These are phyloP conservation scores for Telenomus remus DNA, from an alignment of 1,140 invertebrate genomes.

Conservation along the genomic window DNA sequence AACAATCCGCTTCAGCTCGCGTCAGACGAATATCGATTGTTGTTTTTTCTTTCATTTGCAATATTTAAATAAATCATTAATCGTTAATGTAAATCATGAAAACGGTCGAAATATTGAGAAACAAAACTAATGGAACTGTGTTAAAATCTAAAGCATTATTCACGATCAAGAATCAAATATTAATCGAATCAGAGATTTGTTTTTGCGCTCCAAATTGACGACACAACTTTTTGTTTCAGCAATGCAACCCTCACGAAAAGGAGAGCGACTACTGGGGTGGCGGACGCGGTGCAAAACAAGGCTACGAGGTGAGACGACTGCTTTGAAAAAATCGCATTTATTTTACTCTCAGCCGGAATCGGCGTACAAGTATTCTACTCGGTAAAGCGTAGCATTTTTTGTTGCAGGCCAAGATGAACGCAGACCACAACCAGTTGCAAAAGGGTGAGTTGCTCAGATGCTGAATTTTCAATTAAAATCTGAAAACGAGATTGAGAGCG, in stretches of 20 bases:
- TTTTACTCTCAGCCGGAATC: constrained; percentile 38
- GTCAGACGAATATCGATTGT: too few species aligned
- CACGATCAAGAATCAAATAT: neutral
- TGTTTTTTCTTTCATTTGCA: too few species aligned
- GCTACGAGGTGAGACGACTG: constrained; percentile 75
- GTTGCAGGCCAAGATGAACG: constrained; percentile 79
- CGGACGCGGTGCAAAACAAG: constrained; percentile 75
- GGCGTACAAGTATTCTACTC: constrained; percentile 66
- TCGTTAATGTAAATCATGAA: neutral
- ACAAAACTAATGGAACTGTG: neutral
- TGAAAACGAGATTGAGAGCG: neutral
- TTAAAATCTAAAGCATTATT: too few species aligned
- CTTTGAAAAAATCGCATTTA: constrained; percentile 55
- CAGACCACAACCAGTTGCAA: constrained; percentile 76
- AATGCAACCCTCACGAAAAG: constrained; percentile 77
- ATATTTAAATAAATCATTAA: too few species aligned
- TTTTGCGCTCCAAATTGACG: constrained; percentile 15
- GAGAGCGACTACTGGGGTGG: constrained; percentile 77
- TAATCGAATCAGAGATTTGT: neutral
- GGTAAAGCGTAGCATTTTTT: constrained; percentile 73
- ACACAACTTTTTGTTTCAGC: constrained; percentile 73
- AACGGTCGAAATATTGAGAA: neutral
- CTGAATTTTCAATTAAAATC: constrained; percentile 37
- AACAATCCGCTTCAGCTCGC: too few species aligned
- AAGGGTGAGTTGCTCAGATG: constrained; percentile 72